Evolutionary conservation across 2,888 invertebrate species (phyloP), one percentile per base, ranked within the genome.

Genomic region (Didymodactylos carnosus): DNA sequence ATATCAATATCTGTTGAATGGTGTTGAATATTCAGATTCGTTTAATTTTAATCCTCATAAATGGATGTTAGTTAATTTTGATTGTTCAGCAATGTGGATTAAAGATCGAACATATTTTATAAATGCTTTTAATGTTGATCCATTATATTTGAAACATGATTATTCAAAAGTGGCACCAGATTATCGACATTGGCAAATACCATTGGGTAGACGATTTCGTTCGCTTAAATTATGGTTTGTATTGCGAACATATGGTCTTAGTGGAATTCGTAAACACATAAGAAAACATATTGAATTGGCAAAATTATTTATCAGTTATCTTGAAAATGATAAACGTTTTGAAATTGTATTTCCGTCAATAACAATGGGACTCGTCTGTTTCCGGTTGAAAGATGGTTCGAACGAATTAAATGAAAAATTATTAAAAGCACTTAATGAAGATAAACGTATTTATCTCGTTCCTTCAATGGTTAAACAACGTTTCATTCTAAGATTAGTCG

Each of bases 51-150:
- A 99, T 84, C 94, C 97, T 0, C 94, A 94, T 75, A 98, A 98
- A 83, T 97, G 97, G 93, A 85, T 98, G 82, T 91, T 97, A 92
- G 91, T 97, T 11, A 94, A 97, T 84, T 98, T 98, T 78, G 98
- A 98, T 83, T 98, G 97, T 29, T 75, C 75, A n/a, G 70, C 75
- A 39, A 39, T 73, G 39, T 73, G 70, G 73, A 78, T 83, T 3
- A 81, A 80, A 75, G 79, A 83, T 76, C 79, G 79, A 25, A 73
- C 76, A 0, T 73, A 81, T 35, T 77, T 83, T 6, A 80, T 80
- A 27, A 80, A 81, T 69, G 80, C 82, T 8, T 83, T 83, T 76
- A 81, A 80, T 73, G 80, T 82, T 8, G 82, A 83, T 75, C 83
- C 83, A 4, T 75, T 83, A 5, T 83, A 83, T 77, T 77, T 83